phyloP scores from a whole-genome alignment of 2,113 vertebrate species.

The Campylomormyrus tamandua region DNA sequence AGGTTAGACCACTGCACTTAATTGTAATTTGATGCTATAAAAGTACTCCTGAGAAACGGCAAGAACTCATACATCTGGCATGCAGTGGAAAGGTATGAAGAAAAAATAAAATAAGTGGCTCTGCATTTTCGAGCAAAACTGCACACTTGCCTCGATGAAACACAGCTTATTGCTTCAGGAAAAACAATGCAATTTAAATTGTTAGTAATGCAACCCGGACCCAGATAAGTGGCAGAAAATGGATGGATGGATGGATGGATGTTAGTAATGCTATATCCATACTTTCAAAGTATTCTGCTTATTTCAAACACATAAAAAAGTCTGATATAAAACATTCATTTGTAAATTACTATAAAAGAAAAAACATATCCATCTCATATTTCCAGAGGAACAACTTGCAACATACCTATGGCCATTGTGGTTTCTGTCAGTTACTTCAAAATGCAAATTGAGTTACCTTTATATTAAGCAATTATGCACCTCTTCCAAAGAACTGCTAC shows the following conservation, averaged over 20 bases:
- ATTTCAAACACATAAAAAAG: not conserved
- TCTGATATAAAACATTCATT: not conserved
- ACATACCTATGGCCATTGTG: not conserved
- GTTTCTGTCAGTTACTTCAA: not conserved
- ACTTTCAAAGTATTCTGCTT: not conserved
- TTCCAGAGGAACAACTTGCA: not conserved
- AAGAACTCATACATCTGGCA: not conserved
- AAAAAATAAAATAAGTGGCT: not conserved
- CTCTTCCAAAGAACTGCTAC: not conserved
- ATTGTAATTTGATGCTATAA: not conserved
- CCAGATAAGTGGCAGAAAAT: not conserved
- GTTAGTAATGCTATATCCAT: not conserved
- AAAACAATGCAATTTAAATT: not conserved
- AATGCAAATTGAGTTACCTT: not conserved
- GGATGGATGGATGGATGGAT: not conserved
- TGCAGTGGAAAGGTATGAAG: not conserved
- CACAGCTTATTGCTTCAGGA: not conserved
- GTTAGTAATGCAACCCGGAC: not conserved
- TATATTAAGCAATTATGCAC: not conserved
- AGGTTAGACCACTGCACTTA: not conserved
- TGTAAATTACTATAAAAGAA: not conserved
- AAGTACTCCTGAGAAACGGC: not conserved
- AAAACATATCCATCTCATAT: not conserved
- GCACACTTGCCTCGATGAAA: not conserved
- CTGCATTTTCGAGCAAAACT: not conserved